Conservation (phyloP, 2,888 invertebrate genomes). For the Gandaritis pyraliata region DNA sequence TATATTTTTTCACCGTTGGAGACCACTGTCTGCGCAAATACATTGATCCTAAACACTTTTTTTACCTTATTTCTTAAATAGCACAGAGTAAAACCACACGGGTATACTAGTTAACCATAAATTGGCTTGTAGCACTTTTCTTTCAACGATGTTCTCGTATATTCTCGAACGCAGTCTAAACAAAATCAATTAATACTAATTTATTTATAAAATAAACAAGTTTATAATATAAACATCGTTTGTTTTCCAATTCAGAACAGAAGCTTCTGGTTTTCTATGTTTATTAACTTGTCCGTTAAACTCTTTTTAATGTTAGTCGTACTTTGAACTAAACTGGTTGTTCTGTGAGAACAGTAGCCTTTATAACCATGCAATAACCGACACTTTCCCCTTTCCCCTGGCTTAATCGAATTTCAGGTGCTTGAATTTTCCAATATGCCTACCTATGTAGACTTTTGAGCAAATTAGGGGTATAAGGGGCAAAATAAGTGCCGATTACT, state of each 20-base stretch:
- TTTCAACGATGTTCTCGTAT: conserved; percentile 41
- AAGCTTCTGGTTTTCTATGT: conserved; percentile 26
- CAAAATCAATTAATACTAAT: conserved; percentile 31
- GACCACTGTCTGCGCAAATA: no score
- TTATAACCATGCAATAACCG: no score
- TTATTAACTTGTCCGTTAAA: conserved; percentile 19
- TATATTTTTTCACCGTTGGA: no score
- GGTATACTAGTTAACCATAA: conserved; percentile 2
- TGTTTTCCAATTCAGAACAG: conserved; percentile 12
- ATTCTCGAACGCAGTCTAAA: conserved; percentile 39
- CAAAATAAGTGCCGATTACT: no score
- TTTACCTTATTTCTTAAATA: background rate
- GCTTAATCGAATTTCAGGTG: no score
- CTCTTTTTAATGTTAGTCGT: conserved; percentile 17
- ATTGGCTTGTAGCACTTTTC: conserved; percentile 20
- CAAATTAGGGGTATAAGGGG: no score
- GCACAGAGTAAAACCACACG: background rate
- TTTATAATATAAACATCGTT: conserved; percentile 11
- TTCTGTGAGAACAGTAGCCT: no score
- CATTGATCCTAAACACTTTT: no score
- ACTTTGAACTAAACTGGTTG: conserved; percentile 27
- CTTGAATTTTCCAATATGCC: no score
- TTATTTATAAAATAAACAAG: conserved; percentile 13
- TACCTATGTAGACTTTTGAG: no score
- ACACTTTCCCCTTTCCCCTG: no score